Percentiles rank a stretch among this genome's conserved stretches.
phyloP scores from a whole-genome alignment of 1,140 invertebrate genomes.

The Chionoecetes opilio region DNA sequence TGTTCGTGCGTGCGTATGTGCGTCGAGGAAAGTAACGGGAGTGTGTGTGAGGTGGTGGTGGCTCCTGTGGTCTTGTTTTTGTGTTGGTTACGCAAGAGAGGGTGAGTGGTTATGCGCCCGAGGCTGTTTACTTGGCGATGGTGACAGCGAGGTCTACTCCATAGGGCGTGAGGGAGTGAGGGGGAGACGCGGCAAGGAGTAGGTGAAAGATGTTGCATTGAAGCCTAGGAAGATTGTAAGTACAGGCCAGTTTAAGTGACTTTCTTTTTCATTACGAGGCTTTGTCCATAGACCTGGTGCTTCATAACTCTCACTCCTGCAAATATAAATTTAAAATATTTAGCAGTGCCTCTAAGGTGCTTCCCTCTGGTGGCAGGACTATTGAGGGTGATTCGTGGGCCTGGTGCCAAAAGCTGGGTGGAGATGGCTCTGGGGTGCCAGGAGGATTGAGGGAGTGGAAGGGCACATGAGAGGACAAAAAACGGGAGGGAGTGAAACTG shows the following conservation, averaged over 20 bases:
- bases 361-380: constrained; percentile 28
- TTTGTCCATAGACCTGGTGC: no score
- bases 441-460: background rate
- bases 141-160: background rate
- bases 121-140: constrained; percentile 15
- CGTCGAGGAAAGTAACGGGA: background rate
- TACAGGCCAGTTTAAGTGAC: no score
- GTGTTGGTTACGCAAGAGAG: background rate
- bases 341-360: background rate
- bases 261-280: no score
- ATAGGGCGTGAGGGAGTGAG: background rate
- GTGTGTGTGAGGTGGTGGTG: background rate
- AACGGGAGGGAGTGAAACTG: constrained; percentile 14
- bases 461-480: background rate
- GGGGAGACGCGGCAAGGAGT: background rate
- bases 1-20: background rate
- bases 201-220: background rate
- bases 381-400: constrained; percentile 52
- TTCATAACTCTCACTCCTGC: no score
- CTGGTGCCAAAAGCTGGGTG: constrained; percentile 17
- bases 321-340: background rate
- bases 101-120: background rate
- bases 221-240: no score
- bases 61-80: constrained; percentile 25
- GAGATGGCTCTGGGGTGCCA: background rate